phyloP scores from a whole-genome alignment of 2,113 vertebrate genomes.

The Saimiri boliviensis region DNA sequence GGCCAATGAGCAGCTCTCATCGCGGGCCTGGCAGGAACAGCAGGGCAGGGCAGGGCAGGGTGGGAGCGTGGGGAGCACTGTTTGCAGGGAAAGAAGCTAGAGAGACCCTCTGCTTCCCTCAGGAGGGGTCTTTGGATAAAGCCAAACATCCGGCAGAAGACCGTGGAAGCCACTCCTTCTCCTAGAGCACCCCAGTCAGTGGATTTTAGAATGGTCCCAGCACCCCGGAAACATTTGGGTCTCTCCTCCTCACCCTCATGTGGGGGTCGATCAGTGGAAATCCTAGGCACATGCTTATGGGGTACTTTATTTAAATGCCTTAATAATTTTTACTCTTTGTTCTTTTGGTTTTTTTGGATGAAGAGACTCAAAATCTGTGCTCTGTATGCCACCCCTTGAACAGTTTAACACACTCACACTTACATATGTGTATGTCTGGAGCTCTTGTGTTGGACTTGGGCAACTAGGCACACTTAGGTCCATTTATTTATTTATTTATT shows the following conservation, averaged over 20 bases:
- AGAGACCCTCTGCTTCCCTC: neutral
- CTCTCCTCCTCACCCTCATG: neutral
- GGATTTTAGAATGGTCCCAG: neutral
- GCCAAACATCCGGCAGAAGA: neutral
- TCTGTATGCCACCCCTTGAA: no score
- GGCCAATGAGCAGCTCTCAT: neutral
- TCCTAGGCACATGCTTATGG: neutral
- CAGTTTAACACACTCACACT: neutral
- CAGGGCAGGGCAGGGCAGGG: neutral
- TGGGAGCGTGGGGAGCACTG: neutral
- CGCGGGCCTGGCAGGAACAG: rapidly evolving
- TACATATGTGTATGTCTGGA: neutral
- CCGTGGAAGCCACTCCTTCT: neutral
- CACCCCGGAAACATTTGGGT: neutral
- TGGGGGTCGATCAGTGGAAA: neutral
- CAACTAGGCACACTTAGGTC: neutral
- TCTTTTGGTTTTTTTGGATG: neutral
- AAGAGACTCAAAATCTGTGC: neutral
- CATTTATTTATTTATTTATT: neutral
- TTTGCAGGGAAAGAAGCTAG: neutral
- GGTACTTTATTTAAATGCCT: neutral
- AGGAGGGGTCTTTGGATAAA: neutral
- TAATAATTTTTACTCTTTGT: neutral
- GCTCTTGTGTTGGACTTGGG: neutral
- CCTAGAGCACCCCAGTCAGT: neutral